Percentiles rank a stretch among this genome's conserved stretches.
These are phyloP conservation scores for Fringilla coelebs DNA, from an alignment of 2,797 vertebrate species.

Conservation along the genomic window DNA sequence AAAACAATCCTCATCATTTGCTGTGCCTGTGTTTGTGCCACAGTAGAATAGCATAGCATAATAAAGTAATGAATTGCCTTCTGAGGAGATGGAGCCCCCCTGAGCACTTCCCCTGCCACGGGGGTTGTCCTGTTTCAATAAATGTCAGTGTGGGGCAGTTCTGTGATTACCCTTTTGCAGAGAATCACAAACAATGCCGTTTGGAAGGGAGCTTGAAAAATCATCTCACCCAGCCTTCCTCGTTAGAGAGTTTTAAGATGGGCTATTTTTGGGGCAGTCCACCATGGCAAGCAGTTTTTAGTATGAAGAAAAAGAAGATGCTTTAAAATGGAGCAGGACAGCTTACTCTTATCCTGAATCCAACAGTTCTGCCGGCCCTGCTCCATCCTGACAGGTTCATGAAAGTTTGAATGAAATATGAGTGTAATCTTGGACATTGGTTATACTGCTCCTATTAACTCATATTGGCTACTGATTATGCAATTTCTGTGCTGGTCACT, in stretches of 20 bases:
- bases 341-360: not conserved
- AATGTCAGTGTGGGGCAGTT: not conserved
- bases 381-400: not conserved
- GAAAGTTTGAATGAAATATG: constrained; percentile 26
- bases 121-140: not conserved
- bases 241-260: not conserved
- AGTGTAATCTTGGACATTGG: not conserved
- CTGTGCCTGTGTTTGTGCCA: not conserved
- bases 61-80: not conserved
- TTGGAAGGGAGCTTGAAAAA: not conserved
- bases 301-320: not conserved
- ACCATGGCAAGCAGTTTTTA: not conserved
- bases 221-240: not conserved
- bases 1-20: not conserved
- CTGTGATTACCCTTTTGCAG: not conserved
- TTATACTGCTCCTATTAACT: constrained; percentile 30
- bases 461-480: constrained; percentile 14
- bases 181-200: not conserved
- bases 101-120: not conserved
- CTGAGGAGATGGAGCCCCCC: not conserved
- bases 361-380: not conserved
- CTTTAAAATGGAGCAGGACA: not conserved
- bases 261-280: not conserved
- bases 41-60: not conserved
- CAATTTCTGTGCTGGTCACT: constrained; percentile 42